Conservation (phyloP, 2,113 vertebrate genomes). For the Phoxinus phoxinus region DNA sequence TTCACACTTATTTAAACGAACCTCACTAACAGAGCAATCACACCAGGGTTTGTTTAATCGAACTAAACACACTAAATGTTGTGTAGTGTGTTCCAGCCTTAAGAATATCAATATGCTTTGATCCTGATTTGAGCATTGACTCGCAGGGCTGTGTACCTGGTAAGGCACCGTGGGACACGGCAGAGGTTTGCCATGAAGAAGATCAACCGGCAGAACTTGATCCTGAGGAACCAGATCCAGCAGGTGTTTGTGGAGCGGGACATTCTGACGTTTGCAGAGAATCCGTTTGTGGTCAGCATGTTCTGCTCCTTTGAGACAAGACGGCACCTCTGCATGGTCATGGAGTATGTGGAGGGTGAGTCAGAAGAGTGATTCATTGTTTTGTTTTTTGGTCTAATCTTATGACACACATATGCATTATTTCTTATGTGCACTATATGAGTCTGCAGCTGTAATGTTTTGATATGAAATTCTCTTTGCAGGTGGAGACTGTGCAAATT, state of each 20-base stretch:
- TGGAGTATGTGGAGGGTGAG: constrained; percentile 97
- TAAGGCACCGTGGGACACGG: constrained; percentile 88
- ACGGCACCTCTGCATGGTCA: constrained; percentile 95
- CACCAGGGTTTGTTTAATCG: too few relatives aligned
- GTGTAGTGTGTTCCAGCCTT: neutral
- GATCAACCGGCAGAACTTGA: constrained; percentile 95
- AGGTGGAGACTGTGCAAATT: constrained; percentile 92
- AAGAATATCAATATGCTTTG: neutral
- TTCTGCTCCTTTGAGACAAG: constrained; percentile 96
- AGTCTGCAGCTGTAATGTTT: neutral
- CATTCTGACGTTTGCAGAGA: constrained; percentile 95
- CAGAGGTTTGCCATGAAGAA: constrained; percentile 98
- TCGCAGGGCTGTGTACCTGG: constrained; percentile 87
- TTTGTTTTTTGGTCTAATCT: neutral
- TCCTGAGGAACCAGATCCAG: constrained; percentile 95
- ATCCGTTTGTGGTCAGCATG: constrained; percentile 97
- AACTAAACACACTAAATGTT: neutral
- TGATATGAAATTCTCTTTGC: neutral
- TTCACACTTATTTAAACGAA: too few relatives aligned
- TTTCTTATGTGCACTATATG: neutral
- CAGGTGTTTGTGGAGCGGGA: constrained; percentile 96
- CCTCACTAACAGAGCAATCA: too few relatives aligned
- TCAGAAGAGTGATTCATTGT: constrained; percentile 1
- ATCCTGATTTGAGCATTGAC: constrained; percentile 16
- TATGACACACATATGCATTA: neutral